Conservation (phyloP, 2,113 vertebrate species). For the Alexandromys fortis region DNA sequence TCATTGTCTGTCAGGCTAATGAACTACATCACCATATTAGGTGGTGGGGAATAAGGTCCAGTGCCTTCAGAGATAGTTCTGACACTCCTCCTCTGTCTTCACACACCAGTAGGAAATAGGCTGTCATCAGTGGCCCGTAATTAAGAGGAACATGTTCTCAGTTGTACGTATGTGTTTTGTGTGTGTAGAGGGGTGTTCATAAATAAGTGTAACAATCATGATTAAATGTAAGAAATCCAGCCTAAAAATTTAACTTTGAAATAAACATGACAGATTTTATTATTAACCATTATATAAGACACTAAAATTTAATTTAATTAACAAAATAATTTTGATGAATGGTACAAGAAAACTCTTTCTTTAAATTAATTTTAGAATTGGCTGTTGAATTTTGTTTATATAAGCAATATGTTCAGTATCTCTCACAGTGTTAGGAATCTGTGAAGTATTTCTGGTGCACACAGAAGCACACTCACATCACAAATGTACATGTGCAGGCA, state of each 20-base stretch:
- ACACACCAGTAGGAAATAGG: accelerated
- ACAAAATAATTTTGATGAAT: not conserved
- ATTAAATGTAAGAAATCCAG: not conserved
- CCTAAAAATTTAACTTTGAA: not conserved
- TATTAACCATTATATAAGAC: not conserved
- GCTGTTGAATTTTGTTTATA: not conserved
- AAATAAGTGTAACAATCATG: not conserved
- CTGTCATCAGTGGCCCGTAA: not conserved
- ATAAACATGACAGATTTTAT: not conserved
- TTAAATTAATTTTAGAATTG: not conserved
- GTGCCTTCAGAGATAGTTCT: not conserved
- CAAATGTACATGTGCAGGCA: not conserved
- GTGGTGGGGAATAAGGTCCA: not conserved
- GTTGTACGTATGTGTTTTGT: not conserved
- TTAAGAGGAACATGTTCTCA: not conserved
- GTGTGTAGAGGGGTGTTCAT: not conserved
- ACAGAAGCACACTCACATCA: not conserved
- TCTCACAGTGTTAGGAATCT: not conserved
- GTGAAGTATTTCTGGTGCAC: not conserved
- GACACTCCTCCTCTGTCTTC: not conserved
- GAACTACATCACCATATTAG: not conserved
- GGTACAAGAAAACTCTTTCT: not conserved
- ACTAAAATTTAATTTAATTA: not conserved
- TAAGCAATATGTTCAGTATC: not conserved
- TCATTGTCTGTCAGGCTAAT: slow-evolving; percentile 7